Base-by-base conservation (phyloP, 2,113 vertebrate genomes). In the Solenodon paradoxus region DNA sequence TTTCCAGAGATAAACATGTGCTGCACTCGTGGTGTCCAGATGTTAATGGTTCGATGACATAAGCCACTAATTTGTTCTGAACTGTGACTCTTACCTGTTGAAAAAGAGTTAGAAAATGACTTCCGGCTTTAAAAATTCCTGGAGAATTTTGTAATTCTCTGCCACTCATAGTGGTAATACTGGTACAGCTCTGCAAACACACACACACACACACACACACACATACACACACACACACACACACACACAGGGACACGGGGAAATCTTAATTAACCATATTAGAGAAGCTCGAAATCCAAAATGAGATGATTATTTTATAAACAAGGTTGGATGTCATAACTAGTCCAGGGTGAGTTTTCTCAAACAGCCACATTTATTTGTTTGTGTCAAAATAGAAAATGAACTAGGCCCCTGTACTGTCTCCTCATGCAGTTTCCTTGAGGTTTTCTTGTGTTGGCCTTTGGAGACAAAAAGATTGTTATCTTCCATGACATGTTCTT, bases 271-370 rank as follows among this genome's bases (percentile, higher is more conserved):
- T 57, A 85, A 86, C 40, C 82, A 47, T 28, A 66, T 86, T 92
- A 95, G 79, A 81, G 86, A 71, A 95, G 83, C 53, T 96, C 59
- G 79, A 97, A 93, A 83, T 91, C 74, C 87, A 92, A 89, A 93
- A 74, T 95, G 53, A 95, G 88, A 77, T 61, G 71, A 72, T 88
- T 16, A 66, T 90, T 90, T 93, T 71, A n/a, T n/a, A 84, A 95
- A 77, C 83, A 59, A 94, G 42, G 38, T 47, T 92, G 75, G 49
- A 15, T 93, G 74, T 92, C 64, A 49, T 80, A 95, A 95, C 92
- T 88, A 95, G 28, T 47, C 79, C 93, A 96, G 96, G 64, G 30
- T 94, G n/a, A 82, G 63, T 96, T 97, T 63, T 93, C 19, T 24
- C 85, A 90, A 45, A 90, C 82, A 94, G 28, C 15, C 61, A 47